phyloP scores from a whole-genome alignment of 2,888 invertebrate genomes.

The Aleiodes alternator region DNA sequence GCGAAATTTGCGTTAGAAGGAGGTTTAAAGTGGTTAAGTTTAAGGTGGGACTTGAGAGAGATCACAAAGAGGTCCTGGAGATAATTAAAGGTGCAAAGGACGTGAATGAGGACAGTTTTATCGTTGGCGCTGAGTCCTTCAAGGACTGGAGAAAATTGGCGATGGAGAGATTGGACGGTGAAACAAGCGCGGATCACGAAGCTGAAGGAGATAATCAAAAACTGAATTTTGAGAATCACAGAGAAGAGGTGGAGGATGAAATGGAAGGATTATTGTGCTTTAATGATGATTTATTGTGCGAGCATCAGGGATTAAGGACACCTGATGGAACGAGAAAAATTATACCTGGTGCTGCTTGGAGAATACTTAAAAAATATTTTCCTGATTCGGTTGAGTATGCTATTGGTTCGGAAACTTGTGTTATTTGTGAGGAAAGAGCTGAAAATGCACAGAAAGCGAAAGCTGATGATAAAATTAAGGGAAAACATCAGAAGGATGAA shows the following conservation, averaged over 20 bases:
- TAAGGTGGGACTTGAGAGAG: slow-evolving; percentile 76
- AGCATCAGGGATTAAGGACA: slow-evolving; percentile 75
- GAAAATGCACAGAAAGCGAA: slow-evolving; percentile 68
- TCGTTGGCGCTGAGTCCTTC: slow-evolving; percentile 78
- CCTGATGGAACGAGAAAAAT: slow-evolving; percentile 73
- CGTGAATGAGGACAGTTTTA: slow-evolving; percentile 73
- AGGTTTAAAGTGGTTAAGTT: slow-evolving; percentile 75
- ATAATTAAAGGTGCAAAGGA: slow-evolving; percentile 73
- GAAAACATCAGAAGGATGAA: slow-evolving; percentile 69
- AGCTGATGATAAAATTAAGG: slow-evolving; percentile 70
- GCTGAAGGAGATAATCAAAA: slow-evolving; percentile 62
- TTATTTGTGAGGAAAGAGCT: slow-evolving; percentile 67
- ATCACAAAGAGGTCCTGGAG: slow-evolving; percentile 75
- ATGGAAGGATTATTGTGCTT: slow-evolving; percentile 74
- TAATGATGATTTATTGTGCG: slow-evolving; percentile 78
- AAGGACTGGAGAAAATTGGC: slow-evolving; percentile 77
- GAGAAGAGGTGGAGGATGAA: slow-evolving; percentile 68
- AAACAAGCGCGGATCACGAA: slow-evolving; percentile 59
- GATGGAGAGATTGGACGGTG: slow-evolving; percentile 61
- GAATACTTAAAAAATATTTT: slow-evolving; percentile 76
- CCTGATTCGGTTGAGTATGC: slow-evolving; percentile 73
- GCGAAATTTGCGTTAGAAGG: slow-evolving; percentile 76
- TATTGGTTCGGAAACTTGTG: slow-evolving; percentile 67
- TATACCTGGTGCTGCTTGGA: slow-evolving; percentile 77
- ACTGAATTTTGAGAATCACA: slow-evolving; percentile 49